phyloP scores from a whole-genome alignment of 1,140 invertebrate species.

The Nomia melanderi region DNA sequence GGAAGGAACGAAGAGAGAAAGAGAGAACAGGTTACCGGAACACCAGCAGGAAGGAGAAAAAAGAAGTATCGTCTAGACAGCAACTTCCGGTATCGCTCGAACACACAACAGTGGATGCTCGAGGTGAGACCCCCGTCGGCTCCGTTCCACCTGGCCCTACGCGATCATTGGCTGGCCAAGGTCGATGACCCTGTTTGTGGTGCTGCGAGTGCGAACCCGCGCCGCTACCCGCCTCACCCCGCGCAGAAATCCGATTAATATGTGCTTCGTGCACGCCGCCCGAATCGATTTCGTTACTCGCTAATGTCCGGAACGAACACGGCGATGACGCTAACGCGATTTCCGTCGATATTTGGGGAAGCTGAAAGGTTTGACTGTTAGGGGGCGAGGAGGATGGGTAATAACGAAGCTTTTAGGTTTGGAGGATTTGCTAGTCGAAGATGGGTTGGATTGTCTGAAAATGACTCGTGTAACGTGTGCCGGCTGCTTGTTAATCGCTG shows the following conservation, averaged over 20 bases:
- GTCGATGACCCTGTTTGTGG: slow-evolving; percentile 30
- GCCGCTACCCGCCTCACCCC: not conserved
- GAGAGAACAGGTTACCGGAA: not conserved
- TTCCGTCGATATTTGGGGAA: too few species aligned
- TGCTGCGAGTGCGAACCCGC: too few species aligned
- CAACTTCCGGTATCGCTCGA: slow-evolving; percentile 71
- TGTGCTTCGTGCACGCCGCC: not conserved
- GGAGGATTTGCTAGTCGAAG: too few species aligned
- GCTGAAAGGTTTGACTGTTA: too few species aligned
- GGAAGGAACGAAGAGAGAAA: not conserved
- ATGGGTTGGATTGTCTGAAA: too few species aligned
- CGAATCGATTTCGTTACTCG: slow-evolving; percentile 29
- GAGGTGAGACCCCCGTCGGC: slow-evolving; percentile 12
- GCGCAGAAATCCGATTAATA: slow-evolving; percentile 28
- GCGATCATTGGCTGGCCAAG: slow-evolving; percentile 32
- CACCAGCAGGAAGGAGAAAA: slow-evolving; percentile 40
- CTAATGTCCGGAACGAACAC: not conserved
- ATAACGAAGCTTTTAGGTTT: too few species aligned
- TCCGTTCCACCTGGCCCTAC: slow-evolving; percentile 69
- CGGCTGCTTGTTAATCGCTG: too few species aligned
- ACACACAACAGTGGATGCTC: slow-evolving; percentile 9
- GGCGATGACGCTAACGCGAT: too few species aligned
- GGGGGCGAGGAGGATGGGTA: too few species aligned
- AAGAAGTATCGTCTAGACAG: slow-evolving; percentile 74
- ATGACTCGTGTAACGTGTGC: too few species aligned